Evolutionary conservation across 2,113 vertebrate species (phyloP), one percentile per base, ranked within the genome.

Genomic region (Corythaeola cristata): DNA sequence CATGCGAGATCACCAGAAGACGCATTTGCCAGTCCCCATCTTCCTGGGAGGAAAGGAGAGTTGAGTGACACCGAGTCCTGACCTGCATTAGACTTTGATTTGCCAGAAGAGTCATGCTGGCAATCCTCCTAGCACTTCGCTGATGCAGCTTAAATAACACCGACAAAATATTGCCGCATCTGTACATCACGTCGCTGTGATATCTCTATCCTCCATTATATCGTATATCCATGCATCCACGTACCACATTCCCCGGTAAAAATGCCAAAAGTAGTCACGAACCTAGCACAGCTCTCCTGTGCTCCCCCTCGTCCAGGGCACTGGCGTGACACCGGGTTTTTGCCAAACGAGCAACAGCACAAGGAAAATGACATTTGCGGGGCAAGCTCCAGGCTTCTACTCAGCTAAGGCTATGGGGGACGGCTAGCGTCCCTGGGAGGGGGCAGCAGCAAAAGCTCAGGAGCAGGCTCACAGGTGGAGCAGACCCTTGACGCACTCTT

Each of bases 1-100:
- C 0, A 2, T 0, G 0, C 0, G 0, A 67, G 52, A 77, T 47
- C 26, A 67, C 66, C 37, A 45, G 33, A 86, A 74, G 23, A 74
- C 5, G 1, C 9, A 7, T 55, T 71, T 86, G 52, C 52, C 52
- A 30, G 47, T 56, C 56, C 60, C 30, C 64, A 15, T 37, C 81
- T 44, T 49, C 63, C 72, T 21, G 63, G 37, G 52, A 91, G 63
- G 45, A 82, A 66, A 73, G 63, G 24, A 83, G 67, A 73, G 67
- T n/a, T 11, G 56, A 67, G 73, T 7, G 41, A 72, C 73, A 32
- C 84, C 1, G 6, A 92, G 88, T 50, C 90, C 47, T 69, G 79
- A 83, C 55, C 55, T 39, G 82, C 78, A 47, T 30, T 47, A 55
- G 75, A 39, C 45, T 74, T 35, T 74, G 60, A 88, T 86, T 55